These are phyloP conservation scores for Cataglyphis hispanica DNA, from an alignment of 1,140 invertebrate genomes.

Conservation along the genomic window DNA sequence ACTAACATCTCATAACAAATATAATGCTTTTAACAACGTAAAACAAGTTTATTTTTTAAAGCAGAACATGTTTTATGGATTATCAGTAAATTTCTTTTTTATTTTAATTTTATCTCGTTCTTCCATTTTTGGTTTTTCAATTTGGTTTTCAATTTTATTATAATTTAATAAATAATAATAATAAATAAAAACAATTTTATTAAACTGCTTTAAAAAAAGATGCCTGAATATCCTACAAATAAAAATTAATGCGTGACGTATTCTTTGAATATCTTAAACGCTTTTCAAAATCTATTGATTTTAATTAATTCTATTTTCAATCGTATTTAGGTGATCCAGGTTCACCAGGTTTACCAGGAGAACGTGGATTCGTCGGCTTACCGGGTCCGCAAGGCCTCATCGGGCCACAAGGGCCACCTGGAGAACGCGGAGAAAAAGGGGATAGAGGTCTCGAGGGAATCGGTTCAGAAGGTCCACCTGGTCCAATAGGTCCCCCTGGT, in stretches of 20 bases:
- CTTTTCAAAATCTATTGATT: background rate
- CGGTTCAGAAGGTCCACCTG: constrained; percentile 90
- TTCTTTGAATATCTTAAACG: background rate
- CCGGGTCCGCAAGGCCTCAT: constrained; percentile 88
- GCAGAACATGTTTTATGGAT: background rate
- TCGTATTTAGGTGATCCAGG: constrained; percentile 86
- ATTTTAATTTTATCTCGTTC: background rate
- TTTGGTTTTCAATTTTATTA: background rate
- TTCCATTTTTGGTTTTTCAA: background rate
- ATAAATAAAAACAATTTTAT: too few relatives aligned
- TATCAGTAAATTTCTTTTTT: background rate
- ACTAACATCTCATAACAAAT: background rate
- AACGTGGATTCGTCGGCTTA: constrained; percentile 90
- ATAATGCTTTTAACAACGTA: constrained; percentile 34
- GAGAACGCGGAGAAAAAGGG: constrained; percentile 91
- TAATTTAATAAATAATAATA: too few relatives aligned
- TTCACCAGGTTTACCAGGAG: constrained; percentile 85
- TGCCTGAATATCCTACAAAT: background rate
- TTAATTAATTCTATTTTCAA: background rate
- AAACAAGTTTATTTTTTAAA: background rate
- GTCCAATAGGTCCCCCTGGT: constrained; percentile 89
- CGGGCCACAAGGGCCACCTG: constrained; percentile 88
- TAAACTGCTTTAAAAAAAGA: background rate
- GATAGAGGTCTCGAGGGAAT: constrained; percentile 90
- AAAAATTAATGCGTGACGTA: constrained; percentile 5